phyloP scores from a whole-genome alignment of 2,888 invertebrate genomes.

The Liopterus haemorrhoidalis region DNA sequence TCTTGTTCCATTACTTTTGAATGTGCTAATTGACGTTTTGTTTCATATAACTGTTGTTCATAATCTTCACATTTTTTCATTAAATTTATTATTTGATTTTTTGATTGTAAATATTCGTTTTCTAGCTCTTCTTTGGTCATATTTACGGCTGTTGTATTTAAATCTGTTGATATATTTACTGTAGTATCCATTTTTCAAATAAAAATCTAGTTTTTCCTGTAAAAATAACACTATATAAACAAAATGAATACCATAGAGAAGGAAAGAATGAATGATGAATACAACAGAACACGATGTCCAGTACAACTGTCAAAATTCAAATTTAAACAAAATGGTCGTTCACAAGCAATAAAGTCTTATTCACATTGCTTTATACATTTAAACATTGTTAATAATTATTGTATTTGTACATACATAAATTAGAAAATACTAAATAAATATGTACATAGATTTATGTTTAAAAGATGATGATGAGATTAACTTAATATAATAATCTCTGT shows the following conservation, averaged over 20 bases:
- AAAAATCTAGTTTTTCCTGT: background rate
- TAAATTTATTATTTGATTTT: constrained; percentile 1
- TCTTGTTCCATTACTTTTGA: constrained; percentile 15
- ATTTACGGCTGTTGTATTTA: constrained; percentile 8
- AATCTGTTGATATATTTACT: constrained; percentile 2
- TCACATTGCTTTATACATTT: too few relatives aligned
- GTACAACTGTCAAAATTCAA: background rate
- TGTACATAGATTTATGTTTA: too few relatives aligned
- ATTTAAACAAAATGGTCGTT: background rate
- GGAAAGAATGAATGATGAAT: background rate
- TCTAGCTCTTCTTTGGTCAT: constrained; percentile 10
- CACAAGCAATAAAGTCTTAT: too few relatives aligned
- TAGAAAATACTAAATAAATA: too few relatives aligned
- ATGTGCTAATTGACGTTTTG: constrained; percentile 16
- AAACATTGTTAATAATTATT: too few relatives aligned
- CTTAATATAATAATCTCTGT: too few relatives aligned
- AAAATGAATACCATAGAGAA: background rate
- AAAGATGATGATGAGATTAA: too few relatives aligned
- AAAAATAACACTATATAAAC: background rate
- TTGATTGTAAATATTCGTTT: constrained; percentile 9
- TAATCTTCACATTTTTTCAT: constrained; percentile 10
- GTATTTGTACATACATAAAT: too few relatives aligned
- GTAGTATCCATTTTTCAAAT: background rate
- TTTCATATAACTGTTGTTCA: constrained; percentile 15
- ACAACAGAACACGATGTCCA: background rate